Base-by-base conservation (phyloP, 1,140 invertebrate species). In the Papilio machaon region DNA sequence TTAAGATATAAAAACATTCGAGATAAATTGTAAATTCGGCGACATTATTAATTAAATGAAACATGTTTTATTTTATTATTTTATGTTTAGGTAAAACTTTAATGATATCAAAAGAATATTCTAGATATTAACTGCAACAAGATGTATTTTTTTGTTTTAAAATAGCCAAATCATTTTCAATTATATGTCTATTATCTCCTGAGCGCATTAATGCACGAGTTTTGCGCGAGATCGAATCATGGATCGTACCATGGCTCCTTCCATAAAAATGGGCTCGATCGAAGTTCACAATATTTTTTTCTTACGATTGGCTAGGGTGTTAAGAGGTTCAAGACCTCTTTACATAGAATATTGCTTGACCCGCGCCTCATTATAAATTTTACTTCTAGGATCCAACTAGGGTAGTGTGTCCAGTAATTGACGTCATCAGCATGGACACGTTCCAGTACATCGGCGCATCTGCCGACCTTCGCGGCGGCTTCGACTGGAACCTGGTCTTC, bases 391-490 rank as follows among this genome's bases (percentile, higher is more conserved):
- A 99, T 91, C 97, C 97, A 19, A 97, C 97, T 0, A 96, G 98
- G 58, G 98, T 99, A 4, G 98, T 99, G 7, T 99, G 98, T 87
- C 98, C 98, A 2, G 98, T 99, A 11, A 99, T 99, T 87, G 99
- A 99, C 93, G 99, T 99, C 11, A 99, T 99, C 83, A 98, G 98
- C 93, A 99, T 99, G 97, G 98, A 99, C 90, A 98, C 97, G n/a
- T 99, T 99, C 91, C 97, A 99, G 94, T 99, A 99, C 94, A 98
- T 99, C 80, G 98, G 97, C 9, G 98, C 98, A 15, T 98, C 97
- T 46, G 97, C 98, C 8, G 97, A 99, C 94, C 95, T 99, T 47
- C 96, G 98, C 82, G 97, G 98, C 77, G 98, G 98, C 17, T 99
- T 99, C 94, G 99, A 99, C 95, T 99, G 99, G 99, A 99, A 99